Evolutionary conservation across 1,140 invertebrate genomes (phyloP).

Genomic region (Polypedilum pembai): DNA sequence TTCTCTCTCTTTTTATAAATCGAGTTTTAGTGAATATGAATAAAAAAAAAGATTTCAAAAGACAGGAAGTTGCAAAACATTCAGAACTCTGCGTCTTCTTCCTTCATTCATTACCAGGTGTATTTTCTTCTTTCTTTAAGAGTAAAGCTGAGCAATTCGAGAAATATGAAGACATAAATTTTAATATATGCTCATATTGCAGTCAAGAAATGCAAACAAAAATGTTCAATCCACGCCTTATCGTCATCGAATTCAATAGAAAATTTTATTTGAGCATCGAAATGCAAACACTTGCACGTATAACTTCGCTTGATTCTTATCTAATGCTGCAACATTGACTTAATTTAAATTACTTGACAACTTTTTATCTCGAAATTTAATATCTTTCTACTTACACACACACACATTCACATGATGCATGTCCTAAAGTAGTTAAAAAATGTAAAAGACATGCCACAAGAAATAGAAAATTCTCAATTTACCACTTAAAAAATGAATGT

Average conservation of each 20-base stretch:
- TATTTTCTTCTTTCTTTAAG: too few relatives aligned
- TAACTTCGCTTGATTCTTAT: neutral
- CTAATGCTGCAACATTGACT: neutral
- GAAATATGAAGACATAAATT: too few relatives aligned
- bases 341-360: neutral
- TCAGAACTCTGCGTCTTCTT: neutral
- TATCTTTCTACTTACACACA: too few relatives aligned
- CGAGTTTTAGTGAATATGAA: too few relatives aligned
- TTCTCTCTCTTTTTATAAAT: too few relatives aligned
- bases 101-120: too few relatives aligned
- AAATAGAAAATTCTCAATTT: slow-evolving; percentile 2
- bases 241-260: neutral
- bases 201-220: too few relatives aligned
- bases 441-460: neutral
- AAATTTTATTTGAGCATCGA: neutral
- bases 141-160: too few relatives aligned
- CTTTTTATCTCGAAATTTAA: slow-evolving; percentile 2
- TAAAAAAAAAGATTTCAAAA: neutral
- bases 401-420: neutral
- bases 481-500: slow-evolving; percentile 4
- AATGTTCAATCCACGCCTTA: neutral
- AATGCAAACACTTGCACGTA: slow-evolving; percentile 9
- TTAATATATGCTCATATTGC: too few relatives aligned
- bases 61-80: slow-evolving; percentile 16
- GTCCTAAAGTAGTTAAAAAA: neutral